Evolutionary conservation across 1,140 invertebrate genomes (phyloP).

Genomic region (Drosophila hydei): DNA sequence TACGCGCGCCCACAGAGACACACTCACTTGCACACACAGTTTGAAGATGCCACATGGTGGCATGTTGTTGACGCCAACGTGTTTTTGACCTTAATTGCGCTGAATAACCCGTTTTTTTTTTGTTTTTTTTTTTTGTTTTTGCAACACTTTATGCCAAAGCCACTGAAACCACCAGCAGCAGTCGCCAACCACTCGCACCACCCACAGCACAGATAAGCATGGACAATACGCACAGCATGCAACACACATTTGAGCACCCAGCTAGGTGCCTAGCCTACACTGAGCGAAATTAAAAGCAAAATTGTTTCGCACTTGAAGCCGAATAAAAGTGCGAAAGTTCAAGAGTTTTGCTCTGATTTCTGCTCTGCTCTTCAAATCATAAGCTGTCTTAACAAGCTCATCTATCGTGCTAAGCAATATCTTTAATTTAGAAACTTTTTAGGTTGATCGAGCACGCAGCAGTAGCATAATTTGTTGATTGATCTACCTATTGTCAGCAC

Average conservation of each 20-base stretch:
- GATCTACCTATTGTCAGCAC: too few species aligned
- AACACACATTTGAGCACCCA: conserved; percentile 28
- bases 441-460: too few species aligned
- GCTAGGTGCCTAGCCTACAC: conserved; percentile 16
- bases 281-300: neutral
- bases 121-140: conserved; percentile 40
- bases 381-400: too few species aligned
- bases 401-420: too few species aligned
- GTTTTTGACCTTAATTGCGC: conserved; percentile 77
- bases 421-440: too few species aligned
- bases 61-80: conserved; percentile 57
- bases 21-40: neutral
- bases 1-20: conserved; percentile 4
- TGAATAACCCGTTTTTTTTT: conserved; percentile 75
- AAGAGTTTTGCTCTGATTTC: too few species aligned
- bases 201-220: conserved; percentile 37
- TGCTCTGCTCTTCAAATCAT: too few species aligned
- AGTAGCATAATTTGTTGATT: too few species aligned
- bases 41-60: conserved; percentile 24
- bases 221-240: conserved; percentile 38
- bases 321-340: too few species aligned
- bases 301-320: too few species aligned
- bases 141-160: conserved; percentile 43
- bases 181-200: conserved; percentile 7
- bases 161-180: conserved; percentile 3